These are phyloP conservation scores for Crossocerus cetratus DNA, from an alignment of 2,888 invertebrate genomes.

Conservation along the genomic window DNA sequence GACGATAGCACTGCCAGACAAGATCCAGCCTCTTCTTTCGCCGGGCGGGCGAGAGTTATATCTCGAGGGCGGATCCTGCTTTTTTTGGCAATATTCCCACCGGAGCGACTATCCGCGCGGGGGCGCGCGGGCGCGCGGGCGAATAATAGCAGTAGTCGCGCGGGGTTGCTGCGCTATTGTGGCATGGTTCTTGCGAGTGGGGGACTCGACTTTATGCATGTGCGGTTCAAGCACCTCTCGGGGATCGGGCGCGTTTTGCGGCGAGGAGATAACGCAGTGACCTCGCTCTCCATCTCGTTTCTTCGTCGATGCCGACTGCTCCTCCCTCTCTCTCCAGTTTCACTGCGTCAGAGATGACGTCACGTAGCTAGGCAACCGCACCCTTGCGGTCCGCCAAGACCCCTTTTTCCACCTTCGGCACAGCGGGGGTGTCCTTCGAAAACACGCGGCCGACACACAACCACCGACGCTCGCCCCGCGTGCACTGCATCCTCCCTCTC, in stretches of 20 bases:
- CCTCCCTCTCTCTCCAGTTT: constrained; percentile 38
- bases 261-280: constrained; percentile 53
- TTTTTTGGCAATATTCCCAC: too few species aligned
- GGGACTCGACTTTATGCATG: too few species aligned
- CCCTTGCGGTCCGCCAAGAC: constrained; percentile 55
- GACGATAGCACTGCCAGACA: too few species aligned
- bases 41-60: too few species aligned
- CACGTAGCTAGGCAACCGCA: constrained; percentile 67
- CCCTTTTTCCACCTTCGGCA: constrained; percentile 51
- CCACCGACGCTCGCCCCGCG: neutral
- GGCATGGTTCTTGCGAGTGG: too few species aligned
- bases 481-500: neutral
- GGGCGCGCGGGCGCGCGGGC: too few species aligned
- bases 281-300: constrained; percentile 47
- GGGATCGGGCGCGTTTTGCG: constrained; percentile 6
- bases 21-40: too few species aligned
- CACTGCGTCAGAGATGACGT: constrained; percentile 65
- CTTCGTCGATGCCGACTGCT: constrained; percentile 23
- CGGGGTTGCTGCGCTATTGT: too few species aligned
- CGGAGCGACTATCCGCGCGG: too few species aligned
- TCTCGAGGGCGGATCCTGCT: too few species aligned
- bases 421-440: constrained; percentile 34
- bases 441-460: constrained; percentile 29
- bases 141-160: too few species aligned
- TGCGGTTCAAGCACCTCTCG: neutral